phyloP scores from a whole-genome alignment of 2,888 invertebrate species.

The Lacanobia wlatinum region DNA sequence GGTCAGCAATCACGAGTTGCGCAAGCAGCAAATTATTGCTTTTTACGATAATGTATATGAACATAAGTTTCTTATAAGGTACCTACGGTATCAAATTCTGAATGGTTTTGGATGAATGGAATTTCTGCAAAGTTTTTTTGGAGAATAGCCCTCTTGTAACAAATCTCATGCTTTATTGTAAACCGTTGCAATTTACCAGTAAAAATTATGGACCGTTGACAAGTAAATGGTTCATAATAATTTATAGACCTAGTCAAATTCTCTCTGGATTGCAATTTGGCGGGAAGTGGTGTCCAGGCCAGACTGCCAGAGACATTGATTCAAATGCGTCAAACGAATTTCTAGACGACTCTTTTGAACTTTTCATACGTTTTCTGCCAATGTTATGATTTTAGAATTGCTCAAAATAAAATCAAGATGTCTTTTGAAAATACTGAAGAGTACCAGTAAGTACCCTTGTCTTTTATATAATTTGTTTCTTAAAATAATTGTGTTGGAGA shows the following conservation, averaged over 20 bases:
- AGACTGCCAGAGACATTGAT: no score
- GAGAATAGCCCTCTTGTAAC: no score
- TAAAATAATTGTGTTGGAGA: conserved; percentile 42
- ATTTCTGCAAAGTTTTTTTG: conserved; percentile 9
- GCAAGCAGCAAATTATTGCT: conserved; percentile 48
- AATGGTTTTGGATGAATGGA: conserved; percentile 34
- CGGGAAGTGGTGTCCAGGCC: conserved; percentile 1
- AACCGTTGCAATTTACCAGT: no score
- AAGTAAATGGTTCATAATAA: no score
- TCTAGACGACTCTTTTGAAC: conserved; percentile 21
- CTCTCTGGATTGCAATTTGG: not conserved
- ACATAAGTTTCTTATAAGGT: conserved; percentile 38
- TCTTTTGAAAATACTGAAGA: conserved; percentile 24
- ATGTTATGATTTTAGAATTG: conserved; percentile 31
- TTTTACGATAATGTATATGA: conserved; percentile 40
- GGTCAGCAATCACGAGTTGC: conserved; percentile 49
- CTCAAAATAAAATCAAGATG: conserved; percentile 21
- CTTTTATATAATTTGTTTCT: conserved; percentile 36
- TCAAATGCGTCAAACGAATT: conserved; percentile 14
- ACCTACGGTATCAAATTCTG: no score
- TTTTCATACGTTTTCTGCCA: conserved; percentile 7
- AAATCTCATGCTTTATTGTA: no score
- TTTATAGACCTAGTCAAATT: no score
- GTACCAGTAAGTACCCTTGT: conserved; percentile 28
- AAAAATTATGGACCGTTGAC: no score